phyloP scores from a whole-genome alignment of 2,888 invertebrate genomes.

The Pterobdella sp. region DNA sequence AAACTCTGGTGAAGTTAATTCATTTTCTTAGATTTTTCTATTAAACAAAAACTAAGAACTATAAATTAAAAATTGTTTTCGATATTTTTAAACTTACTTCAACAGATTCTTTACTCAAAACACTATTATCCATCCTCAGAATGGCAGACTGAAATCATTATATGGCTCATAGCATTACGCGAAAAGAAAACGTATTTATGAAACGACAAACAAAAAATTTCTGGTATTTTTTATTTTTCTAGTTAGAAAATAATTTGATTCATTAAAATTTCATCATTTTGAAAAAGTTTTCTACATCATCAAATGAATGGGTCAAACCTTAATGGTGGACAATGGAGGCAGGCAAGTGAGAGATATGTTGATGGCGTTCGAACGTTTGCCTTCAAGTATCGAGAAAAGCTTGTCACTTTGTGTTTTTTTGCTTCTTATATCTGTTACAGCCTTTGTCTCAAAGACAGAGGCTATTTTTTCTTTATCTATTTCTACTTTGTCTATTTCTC shows the following conservation, averaged over 20 bases:
- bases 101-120: constrained; percentile 93
- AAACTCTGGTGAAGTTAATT: too few species aligned
- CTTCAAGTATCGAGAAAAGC: constrained; percentile 85
- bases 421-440: background rate
- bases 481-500: constrained; percentile 17
- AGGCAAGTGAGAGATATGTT: constrained; percentile 99
- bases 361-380: constrained; percentile 94
- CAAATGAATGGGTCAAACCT: too few species aligned
- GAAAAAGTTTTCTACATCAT: too few species aligned
- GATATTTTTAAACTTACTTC: constrained; percentile 57
- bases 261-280: too few species aligned
- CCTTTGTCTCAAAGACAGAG: constrained; percentile 21
- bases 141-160: constrained; percentile 58
- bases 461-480: constrained; percentile 22
- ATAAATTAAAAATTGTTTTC: too few species aligned
- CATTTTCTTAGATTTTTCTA: too few species aligned
- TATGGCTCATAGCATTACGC: background rate
- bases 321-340: constrained; percentile 92
- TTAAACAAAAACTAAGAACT: too few species aligned
- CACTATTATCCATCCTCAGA: constrained; percentile 95
- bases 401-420: constrained; percentile 55
- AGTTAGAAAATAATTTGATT: too few species aligned
- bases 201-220: too few species aligned
- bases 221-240: too few species aligned
- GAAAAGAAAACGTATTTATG: background rate